Conservation (phyloP, 2,113 vertebrate genomes). For the Silurus glanis region DNA sequence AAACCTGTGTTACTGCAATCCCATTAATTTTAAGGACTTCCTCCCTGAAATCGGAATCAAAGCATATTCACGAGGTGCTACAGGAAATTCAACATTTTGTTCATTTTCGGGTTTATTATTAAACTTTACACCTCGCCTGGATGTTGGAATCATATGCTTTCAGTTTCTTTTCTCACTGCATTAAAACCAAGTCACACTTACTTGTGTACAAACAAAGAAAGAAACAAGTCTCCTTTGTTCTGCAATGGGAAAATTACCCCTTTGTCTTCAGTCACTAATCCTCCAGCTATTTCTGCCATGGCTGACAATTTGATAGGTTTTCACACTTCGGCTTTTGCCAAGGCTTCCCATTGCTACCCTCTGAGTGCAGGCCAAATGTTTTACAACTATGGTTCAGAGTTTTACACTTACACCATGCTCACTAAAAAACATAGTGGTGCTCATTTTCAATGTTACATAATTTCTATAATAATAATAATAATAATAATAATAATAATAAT, state of each 20-base stretch:
- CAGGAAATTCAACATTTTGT: neutral
- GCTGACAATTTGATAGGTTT: constrained; percentile 76
- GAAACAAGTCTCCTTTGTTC: constrained; percentile 63
- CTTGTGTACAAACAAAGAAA: constrained; percentile 52
- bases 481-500: too few species aligned
- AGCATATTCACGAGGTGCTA: constrained; percentile 4
- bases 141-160: neutral
- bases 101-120: neutral
- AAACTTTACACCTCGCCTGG: constrained; percentile 13
- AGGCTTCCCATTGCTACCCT: constrained; percentile 69
- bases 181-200: constrained; percentile 40
- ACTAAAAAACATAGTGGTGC: too few species aligned
- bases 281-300: constrained; percentile 74
- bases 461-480: neutral
- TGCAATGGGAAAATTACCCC: constrained; percentile 57
- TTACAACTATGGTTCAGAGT: constrained; percentile 66
- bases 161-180: constrained; percentile 11
- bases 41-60: neutral
- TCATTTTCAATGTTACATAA: neutral
- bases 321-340: constrained; percentile 71
- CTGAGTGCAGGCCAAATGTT: constrained; percentile 63
- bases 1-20: neutral
- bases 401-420: neutral
- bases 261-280: constrained; percentile 71
- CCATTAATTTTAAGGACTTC: neutral